Base-by-base conservation (phyloP, 2,797 vertebrate species). In the Onychomys arenicola region DNA sequence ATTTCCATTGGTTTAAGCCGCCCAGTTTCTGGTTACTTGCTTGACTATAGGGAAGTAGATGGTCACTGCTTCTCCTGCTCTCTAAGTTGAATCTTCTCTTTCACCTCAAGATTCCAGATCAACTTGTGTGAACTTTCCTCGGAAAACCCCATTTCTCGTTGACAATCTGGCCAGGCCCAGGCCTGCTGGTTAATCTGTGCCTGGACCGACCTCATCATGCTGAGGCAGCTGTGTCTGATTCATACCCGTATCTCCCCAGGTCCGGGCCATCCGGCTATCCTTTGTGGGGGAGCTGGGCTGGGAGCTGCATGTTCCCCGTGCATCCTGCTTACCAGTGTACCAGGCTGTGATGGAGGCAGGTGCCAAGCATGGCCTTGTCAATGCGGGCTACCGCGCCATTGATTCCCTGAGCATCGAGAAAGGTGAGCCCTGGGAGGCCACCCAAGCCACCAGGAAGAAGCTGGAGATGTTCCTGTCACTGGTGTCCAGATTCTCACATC, bases 321-420 rank as follows among this genome's bases (percentile, higher is more conserved):
- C 95, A 0, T 98, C 99, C 90, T 99, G 99, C 3, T 98, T 99
- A 82, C 98, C 98, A 0, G 99, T 99, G 92, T 99, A 99, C 98
- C 98, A n/a, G 0, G 99, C 99, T 0, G 98, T 99, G 98, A 99
- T 99, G 99, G 95, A 99, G 0, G 99, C 99, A 0, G 99, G 99
- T 0, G 98, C 99, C 94, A 99, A 98, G 96, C 98, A 99, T 0
- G 98, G 99, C 92, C 99, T 99, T 17, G 76, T 98, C 98, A 99
- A 99, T 11, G 99, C 99, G 0, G 99, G 99, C 81, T 99, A 99
- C 98, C 99, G 99, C 89, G 99, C 99, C 98, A 99, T 99, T 0
- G 99, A 99, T 98, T 99, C 99, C 1, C 99, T 99, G 98, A 99
- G 99, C 98, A 99, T 99, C 1, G 99, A 99, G 98, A 99, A 99